These are phyloP conservation scores for Sinella curviseta DNA, from an alignment of 1,140 invertebrate species.

Conservation along the genomic window DNA sequence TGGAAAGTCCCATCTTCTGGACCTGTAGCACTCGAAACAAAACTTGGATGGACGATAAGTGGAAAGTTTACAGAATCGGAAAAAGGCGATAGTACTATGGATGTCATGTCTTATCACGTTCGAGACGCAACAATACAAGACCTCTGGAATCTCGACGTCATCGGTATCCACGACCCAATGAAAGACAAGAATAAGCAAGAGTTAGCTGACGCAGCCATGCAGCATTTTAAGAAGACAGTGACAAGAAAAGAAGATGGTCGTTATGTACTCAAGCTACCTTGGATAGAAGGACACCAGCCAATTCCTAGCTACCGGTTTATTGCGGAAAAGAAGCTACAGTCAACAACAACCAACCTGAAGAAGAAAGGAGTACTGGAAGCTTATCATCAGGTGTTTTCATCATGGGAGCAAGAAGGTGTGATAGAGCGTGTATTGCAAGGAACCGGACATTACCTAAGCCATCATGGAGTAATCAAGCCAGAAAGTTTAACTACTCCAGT, in stretches of 20 bases:
- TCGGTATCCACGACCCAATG: constrained; percentile 53
- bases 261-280: constrained; percentile 51
- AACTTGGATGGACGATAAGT: background rate
- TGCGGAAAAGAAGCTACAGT: constrained; percentile 42
- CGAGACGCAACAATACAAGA: constrained; percentile 46
- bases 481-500: background rate
- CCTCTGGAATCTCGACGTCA: constrained; percentile 53
- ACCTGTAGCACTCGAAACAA: background rate
- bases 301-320: constrained; percentile 45
- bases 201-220: constrained; percentile 41
- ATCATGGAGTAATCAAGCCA: background rate
- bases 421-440: background rate
- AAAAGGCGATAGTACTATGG: background rate
- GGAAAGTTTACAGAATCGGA: background rate
- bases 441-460: background rate
- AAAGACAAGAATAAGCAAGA: constrained; percentile 48
- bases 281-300: constrained; percentile 48
- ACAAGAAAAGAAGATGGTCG: constrained; percentile 45
- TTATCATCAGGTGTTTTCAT: background rate
- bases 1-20: background rate
- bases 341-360: constrained; percentile 45
- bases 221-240: constrained; percentile 51
- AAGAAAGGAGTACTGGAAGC: constrained; percentile 18
- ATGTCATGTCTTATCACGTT: constrained; percentile 43
- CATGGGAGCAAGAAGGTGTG: background rate